Percentiles rank a stretch among this genome's conserved stretches.
Conservation (phyloP, 2,888 invertebrate genomes). For the Calameuta filiformis region DNA sequence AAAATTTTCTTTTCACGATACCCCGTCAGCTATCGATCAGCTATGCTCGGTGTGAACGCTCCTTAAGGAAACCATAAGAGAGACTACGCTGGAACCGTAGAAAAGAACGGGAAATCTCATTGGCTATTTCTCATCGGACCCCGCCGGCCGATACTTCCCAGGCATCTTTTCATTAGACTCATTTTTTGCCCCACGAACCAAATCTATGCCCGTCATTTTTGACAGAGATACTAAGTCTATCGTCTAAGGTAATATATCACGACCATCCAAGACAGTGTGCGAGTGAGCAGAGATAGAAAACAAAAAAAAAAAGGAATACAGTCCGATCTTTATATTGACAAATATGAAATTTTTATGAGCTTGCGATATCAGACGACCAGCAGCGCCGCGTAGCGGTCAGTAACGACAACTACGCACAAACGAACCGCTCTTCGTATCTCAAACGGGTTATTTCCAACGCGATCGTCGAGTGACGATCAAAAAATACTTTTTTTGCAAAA, state of each 20-base stretch:
- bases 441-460: background rate
- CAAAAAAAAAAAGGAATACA: background rate
- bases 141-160: conserved; percentile 2
- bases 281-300: background rate
- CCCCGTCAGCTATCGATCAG: background rate
- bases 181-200: conserved; percentile 25
- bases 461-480: too few species aligned
- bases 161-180: conserved; percentile 36
- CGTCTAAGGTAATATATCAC: conserved; percentile 20
- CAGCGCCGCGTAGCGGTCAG: background rate
- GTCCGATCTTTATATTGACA: conserved; percentile 24
- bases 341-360: conserved; percentile 38
- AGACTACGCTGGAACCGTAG: background rate
- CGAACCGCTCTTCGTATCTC: background rate
- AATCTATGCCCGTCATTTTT: conserved; percentile 36
- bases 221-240: conserved; percentile 8
- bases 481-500: background rate
- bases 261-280: background rate
- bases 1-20: too few species aligned
- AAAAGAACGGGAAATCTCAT: conserved; percentile 15
- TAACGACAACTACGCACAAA: background rate
- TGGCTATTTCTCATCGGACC: conserved; percentile 24
- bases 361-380: conserved; percentile 9
- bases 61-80: background rate
- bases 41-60: background rate